These are phyloP conservation scores for Pan troglodytes DNA, from an alignment of 2,113 vertebrate genomes.

Conservation along the genomic window NHGRI_mPanTro3-v2.1_pri NC_086015.1:52002501-52003000, in stretches of 20 bases:
- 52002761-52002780: not conserved
- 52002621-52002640: not conserved
- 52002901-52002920: constrained; percentile 41
- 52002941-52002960: not conserved
- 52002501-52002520: not conserved
- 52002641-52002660: not conserved
- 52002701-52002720: not conserved
- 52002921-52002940: not conserved
- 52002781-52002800: constrained; percentile 24
- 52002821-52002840: not conserved
- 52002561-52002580: not conserved
- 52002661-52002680: not conserved
- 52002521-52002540: constrained; percentile 13
- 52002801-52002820: not conserved
- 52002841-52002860: constrained; percentile 16
- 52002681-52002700: not conserved
- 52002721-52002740: not conserved
- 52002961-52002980: not conserved
- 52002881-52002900: constrained; percentile 29
- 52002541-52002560: not conserved
- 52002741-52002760: not conserved
- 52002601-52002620: not conserved
- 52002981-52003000: not conserved
- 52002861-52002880: not conserved
- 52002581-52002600: not conserved